phyloP scores from a whole-genome alignment of 2,113 vertebrate genomes.

The Chunga burmeisteri region DNA sequence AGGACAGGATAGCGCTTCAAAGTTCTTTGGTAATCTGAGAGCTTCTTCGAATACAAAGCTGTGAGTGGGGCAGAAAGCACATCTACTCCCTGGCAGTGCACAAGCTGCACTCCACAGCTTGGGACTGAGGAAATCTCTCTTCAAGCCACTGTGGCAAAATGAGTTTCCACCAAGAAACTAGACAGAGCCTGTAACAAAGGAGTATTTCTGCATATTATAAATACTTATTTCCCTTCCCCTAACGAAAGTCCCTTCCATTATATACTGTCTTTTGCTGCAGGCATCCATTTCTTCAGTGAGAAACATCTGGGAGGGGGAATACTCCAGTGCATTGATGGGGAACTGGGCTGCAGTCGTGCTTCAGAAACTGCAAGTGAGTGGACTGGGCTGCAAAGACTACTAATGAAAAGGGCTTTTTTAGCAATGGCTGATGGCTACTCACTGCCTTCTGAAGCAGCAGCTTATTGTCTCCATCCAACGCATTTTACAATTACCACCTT shows the following conservation, averaged over 20 bases:
- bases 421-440: background rate
- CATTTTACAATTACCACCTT: conserved; percentile 5
- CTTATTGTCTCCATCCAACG: background rate
- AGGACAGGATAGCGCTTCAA: background rate
- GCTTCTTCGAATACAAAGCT: background rate
- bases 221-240: background rate
- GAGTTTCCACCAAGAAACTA: background rate
- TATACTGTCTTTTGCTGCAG: background rate
- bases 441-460: background rate
- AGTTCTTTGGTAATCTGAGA: background rate
- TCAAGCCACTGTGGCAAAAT: background rate
- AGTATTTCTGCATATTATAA: background rate
- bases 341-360: background rate
- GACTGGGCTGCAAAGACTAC: background rate
- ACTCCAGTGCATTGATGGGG: background rate
- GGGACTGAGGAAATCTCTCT: background rate
- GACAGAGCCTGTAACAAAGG: background rate
- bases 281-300: background rate
- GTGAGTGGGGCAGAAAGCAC: background rate
- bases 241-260: background rate
- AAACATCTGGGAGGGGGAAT: background rate
- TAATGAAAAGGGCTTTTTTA: background rate
- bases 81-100: background rate
- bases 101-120: background rate
- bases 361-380: background rate